A percentile compares a stretch with the other conserved stretches of the same genome.
These are phyloP conservation scores for Cyclina sinensis DNA, from an alignment of 1,140 invertebrate genomes.

Conservation along the genomic window DNA sequence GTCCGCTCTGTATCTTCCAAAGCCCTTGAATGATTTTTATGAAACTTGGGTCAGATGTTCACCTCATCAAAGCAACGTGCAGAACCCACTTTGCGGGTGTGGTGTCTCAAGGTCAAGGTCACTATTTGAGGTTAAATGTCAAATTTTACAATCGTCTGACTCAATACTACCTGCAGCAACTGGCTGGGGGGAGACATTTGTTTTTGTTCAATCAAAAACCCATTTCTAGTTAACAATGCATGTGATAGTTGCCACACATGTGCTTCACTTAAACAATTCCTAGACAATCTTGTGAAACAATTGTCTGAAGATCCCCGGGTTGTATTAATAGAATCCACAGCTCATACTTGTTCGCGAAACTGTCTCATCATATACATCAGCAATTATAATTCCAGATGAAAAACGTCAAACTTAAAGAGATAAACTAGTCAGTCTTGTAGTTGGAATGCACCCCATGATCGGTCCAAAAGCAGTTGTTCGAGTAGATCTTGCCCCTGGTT, in stretches of 20 bases:
- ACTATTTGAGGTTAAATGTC: too few species aligned
- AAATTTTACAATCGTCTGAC: too few species aligned
- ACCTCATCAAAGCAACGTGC: too few species aligned
- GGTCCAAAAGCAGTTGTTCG: neutral
- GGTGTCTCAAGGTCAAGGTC: too few species aligned
- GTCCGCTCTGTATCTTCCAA: too few species aligned
- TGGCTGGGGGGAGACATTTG: too few species aligned
- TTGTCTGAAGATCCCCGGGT: conserved; percentile 14
- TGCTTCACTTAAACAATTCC: conserved; percentile 55
- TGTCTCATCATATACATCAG: conserved; percentile 58
- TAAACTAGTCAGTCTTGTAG: neutral
- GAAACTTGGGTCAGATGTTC: too few species aligned
- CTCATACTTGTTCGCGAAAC: conserved; percentile 61
- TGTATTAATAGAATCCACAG: conserved; percentile 47
- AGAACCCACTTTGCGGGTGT: too few species aligned
- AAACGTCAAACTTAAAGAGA: conserved; percentile 34
- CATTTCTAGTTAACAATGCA: conserved; percentile 7
- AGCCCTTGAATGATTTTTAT: too few species aligned
- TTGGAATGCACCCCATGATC: conserved; percentile 45
- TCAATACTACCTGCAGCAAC: too few species aligned
- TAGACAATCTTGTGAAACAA: conserved; percentile 12
- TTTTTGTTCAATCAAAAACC: too few species aligned
- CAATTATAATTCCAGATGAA: conserved; percentile 44
- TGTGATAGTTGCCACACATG: conserved; percentile 63
- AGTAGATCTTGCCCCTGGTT: neutral